Evolutionary conservation across 2,113 vertebrate species (phyloP), one percentile per base, ranked within the genome.

Genomic region (Toxotes chatareus): DNA sequence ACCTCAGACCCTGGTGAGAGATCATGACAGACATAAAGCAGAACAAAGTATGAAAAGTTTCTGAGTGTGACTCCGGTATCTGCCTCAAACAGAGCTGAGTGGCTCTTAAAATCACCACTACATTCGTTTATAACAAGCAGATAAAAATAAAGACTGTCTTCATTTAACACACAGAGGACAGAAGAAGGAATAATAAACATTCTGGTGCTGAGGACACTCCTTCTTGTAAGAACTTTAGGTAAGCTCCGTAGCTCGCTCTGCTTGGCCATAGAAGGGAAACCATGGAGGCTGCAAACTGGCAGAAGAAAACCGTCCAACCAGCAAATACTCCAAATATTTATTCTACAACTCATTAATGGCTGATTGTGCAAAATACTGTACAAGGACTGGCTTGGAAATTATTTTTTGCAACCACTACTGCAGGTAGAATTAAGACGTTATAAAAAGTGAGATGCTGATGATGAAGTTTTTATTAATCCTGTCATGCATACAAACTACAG

Each of bases 251-350:
- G 72, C 49, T 69, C 47, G 0, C 49, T 73, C 27, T 23, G 3
- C 23, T 79, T 79, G 55, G 72, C 86, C 84, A 63, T 68, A 84
- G 61, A 84, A 70, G 68, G 77, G 46, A 82, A 80, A 77, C 42
- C 62, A 10, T 8, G 31, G 32, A n/a, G 38, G 4, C 10, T 6
- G 16, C 16, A 1, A 59, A 23, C 36, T 10, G 40, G 60, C 21
- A 13, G 47, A 14, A 55, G 51, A 12, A 59, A 46, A 32, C 51
- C 55, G 31, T 66, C 23, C 57, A 56, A 70, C 13, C 7, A 36
- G 36, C n/a, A 65, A 66, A 71, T n/a, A 23, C 65, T 63, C 60
- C 36, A 87, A 82, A 87, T 84, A 82, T 89, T 86, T 82, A 86
- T 17, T 53, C 62, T 6, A 31, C 21, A 12, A 23, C 17, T 42